Conservation (phyloP, 2,888 invertebrate species). For the Heliconius charithonia region DNA sequence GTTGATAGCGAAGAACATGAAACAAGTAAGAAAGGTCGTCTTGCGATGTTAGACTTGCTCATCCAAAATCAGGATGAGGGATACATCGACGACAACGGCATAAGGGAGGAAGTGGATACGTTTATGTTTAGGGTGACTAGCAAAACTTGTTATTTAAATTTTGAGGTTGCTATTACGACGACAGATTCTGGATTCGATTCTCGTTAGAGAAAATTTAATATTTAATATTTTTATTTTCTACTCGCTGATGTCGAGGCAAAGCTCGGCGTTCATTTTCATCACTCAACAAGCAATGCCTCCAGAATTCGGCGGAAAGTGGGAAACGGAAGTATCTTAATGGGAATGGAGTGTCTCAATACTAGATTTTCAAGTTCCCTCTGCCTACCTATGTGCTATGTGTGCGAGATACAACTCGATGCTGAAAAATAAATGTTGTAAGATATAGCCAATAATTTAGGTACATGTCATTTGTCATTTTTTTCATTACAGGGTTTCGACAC, state of each 20-base stretch:
- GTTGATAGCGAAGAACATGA: conserved; percentile 47
- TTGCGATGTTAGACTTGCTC: conserved; percentile 86
- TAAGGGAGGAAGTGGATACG: conserved; percentile 87
- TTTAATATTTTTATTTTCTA: not conserved
- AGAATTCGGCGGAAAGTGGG: no score
- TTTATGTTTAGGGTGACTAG: conserved; percentile 87
- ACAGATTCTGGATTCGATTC: not conserved
- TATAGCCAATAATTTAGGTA: no score
- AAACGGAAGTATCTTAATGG: no score
- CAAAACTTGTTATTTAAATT: conserved; percentile 29
- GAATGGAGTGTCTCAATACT: no score
- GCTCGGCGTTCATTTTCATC: no score
- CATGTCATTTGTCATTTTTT: not conserved
- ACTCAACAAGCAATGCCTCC: no score
- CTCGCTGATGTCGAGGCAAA: no score
- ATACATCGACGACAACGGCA: conserved; percentile 82
- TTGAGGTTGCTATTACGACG: not conserved
- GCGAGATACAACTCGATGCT: no score
- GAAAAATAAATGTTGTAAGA: no score
- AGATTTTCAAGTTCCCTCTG: no score
- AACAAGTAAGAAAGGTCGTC: conserved; percentile 58
- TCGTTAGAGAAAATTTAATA: not conserved
- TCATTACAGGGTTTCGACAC: conserved; percentile 77
- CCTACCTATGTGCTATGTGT: no score
- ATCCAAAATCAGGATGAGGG: conserved; percentile 83